Base-by-base conservation (phyloP, 2,113 vertebrate species). In the Edolisoma coerulescens region DNA sequence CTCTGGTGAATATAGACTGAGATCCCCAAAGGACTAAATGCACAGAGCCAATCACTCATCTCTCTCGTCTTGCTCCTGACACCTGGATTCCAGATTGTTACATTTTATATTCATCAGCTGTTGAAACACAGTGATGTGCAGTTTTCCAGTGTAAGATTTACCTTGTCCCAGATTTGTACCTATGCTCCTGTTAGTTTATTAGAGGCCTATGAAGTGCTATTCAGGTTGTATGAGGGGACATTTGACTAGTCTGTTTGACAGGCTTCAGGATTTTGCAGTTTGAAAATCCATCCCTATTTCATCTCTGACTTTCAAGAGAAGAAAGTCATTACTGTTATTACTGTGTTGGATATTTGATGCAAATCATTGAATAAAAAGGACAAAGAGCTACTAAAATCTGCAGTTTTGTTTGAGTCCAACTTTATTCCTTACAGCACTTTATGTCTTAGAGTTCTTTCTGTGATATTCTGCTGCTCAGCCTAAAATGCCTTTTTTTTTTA, bases 81-180 rank as follows among this genome's bases (percentile, higher is more conserved):
- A 96, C 88, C 83, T 81, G 86, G 73, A 89, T 75, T 93, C 79
- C 90, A 95, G 86, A 96, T 75, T 89, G 56, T 82, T 75, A 45
- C 45, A 68, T 56, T 93, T 79, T 93, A 67, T 64, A 67, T 87
- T 81, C 90, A 75, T 90, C 56, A 81, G 47, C 59, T 74, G 52
- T n/a, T 78, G 82, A 90, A 95, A 71, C 44, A 78, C 39, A 30
- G 24, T 3, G 6, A 49, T 63, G n/a, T 42, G 67, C 41, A 39
- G 11, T 60, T 90, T 90, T 84, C 61, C 60, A 60, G 44, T 30
- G 78, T 52, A 71, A 91, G 73, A 78, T 68, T 87, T 93, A 81
- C 79, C 28, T 39, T 84, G 68, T 60, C 22, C 49, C n/a, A 49
- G 7, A 84, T 89, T 84, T 79, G 44, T 84, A 74, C 32, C 47